These are phyloP conservation scores for Gallinago undulata DNA, from an alignment of 2,113 vertebrate genomes.

Conservation along the genomic window DNA sequence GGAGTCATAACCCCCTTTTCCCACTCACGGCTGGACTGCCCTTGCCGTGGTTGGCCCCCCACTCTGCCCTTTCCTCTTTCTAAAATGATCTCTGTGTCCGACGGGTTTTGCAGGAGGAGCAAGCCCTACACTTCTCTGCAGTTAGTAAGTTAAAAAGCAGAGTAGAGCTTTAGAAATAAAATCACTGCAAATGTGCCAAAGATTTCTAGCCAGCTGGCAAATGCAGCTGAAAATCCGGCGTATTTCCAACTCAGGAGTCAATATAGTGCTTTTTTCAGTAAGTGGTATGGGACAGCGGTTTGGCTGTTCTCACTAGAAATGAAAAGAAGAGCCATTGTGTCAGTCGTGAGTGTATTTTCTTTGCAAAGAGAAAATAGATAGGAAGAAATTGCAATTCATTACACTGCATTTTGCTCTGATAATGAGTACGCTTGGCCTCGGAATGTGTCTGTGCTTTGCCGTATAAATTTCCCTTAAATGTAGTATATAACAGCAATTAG, in stretches of 20 bases:
- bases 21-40: accelerated
- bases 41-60: accelerated
- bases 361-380: neutral
- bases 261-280: neutral
- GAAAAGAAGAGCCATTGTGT: neutral
- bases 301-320: neutral
- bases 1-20: neutral
- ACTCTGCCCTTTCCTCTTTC: neutral
- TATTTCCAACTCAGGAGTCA: neutral
- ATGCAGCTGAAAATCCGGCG: neutral
- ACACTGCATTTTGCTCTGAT: neutral
- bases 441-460: neutral
- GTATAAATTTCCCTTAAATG: neutral
- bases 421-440: neutral
- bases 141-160: conserved; percentile 7
- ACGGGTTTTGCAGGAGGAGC: neutral
- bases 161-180: neutral
- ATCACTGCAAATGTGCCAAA: neutral
- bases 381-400: neutral
- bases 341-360: neutral
- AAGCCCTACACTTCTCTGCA: neutral
- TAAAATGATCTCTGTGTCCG: neutral
- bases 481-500: neutral
- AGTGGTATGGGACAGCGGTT: neutral
- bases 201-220: neutral